Evolutionary conservation across 2,888 invertebrate genomes (phyloP).

Genomic region (Hetaerina titia): DNA sequence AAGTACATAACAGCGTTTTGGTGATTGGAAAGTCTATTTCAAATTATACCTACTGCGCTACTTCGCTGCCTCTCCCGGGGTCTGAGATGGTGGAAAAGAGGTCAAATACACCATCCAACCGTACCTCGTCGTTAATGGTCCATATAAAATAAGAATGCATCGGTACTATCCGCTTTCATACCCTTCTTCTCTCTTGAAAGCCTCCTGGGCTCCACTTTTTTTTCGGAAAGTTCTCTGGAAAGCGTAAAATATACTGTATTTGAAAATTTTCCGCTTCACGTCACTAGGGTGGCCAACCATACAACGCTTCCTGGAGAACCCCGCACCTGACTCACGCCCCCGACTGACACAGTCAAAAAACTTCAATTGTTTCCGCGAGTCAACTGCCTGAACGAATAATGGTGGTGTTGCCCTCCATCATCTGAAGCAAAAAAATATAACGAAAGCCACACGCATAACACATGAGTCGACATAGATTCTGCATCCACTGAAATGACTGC

Average conservation of each 20-base stretch:
- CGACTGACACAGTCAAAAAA: background rate
- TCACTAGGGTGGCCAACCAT: constrained; percentile 7
- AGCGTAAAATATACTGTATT: background rate
- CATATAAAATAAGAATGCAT: too few relatives aligned
- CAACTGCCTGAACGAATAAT: background rate
- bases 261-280: background rate
- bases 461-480: background rate
- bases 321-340: background rate
- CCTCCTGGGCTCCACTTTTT: too few relatives aligned
- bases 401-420: background rate
- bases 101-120: background rate
- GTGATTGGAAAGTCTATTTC: too few relatives aligned
- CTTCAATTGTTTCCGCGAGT: background rate
- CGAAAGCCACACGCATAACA: background rate
- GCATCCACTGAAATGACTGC: too few relatives aligned
- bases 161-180: too few relatives aligned
- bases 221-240: background rate
- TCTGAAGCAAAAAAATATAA: background rate
- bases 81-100: background rate
- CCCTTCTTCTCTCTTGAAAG: too few relatives aligned
- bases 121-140: background rate
- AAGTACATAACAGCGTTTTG: too few relatives aligned
- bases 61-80: background rate
- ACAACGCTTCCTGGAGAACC: background rate
- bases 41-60: too few relatives aligned